Conservation (phyloP, 2,113 vertebrate genomes). For the Hemicordylus capensis region DNA sequence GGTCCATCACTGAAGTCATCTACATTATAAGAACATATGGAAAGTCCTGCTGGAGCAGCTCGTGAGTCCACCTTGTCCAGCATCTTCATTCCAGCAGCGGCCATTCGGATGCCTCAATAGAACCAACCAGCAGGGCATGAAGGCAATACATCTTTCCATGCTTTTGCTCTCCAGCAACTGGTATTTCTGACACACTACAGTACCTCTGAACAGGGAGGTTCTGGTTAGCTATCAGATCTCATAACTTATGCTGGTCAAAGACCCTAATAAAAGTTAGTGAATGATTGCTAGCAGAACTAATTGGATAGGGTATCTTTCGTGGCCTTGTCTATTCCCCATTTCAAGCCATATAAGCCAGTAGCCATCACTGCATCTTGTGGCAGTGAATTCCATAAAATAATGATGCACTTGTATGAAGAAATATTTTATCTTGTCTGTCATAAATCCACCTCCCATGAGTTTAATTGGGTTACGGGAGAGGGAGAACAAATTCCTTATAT, state of each 20-base stretch:
- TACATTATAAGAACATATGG: constrained; percentile 1
- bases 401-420: not conserved
- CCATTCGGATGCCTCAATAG: not conserved
- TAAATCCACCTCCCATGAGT: not conserved
- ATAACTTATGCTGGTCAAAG: no score
- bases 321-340: not conserved
- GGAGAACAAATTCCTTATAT: no score
- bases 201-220: no score
- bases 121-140: not conserved
- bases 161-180: no score
- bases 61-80: not conserved
- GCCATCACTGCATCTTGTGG: not conserved
- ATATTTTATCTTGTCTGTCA: not conserved
- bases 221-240: no score
- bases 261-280: no score
- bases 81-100: not conserved
- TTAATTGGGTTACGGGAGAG: not conserved
- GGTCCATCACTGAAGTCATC: constrained; percentile 16
- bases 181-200: no score
- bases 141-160: no score
- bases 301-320: no score
- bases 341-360: not conserved
- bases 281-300: no score
- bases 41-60: not conserved
- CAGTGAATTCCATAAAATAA: not conserved